Conservation (phyloP, 2,888 invertebrate species). For the Acronicta aceris region DNA sequence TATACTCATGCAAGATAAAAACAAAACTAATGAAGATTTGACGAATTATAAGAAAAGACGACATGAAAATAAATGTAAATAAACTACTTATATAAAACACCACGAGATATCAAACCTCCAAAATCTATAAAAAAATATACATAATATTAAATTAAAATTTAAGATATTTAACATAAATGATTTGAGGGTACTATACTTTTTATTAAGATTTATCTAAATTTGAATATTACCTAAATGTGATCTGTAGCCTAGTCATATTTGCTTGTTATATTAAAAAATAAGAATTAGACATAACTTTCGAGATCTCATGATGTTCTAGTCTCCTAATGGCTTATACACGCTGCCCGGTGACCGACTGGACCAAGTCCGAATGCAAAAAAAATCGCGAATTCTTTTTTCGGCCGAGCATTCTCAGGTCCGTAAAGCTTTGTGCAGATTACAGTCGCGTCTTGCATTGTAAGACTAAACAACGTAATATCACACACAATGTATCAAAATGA, state of each 20-base stretch:
- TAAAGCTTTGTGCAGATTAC: too few species aligned
- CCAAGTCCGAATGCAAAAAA: too few species aligned
- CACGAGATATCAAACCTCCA: slow-evolving; percentile 17
- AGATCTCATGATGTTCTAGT: slow-evolving; percentile 44
- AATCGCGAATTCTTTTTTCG: too few species aligned
- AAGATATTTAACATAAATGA: neutral
- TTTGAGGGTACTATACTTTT: slow-evolving; percentile 4
- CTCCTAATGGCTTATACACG: slow-evolving; percentile 5
- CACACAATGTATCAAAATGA: too few species aligned
- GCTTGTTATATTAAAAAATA: slow-evolving; percentile 14
- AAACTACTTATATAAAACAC: slow-evolving; percentile 7
- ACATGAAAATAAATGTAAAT: neutral
- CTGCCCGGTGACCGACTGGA: too few species aligned
- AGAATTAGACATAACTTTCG: slow-evolving; percentile 3
- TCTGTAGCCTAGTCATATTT: slow-evolving; percentile 31
- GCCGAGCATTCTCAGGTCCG: too few species aligned
- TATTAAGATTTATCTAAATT: slow-evolving; percentile 12
- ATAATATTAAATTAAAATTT: neutral
- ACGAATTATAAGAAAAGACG: neutral
- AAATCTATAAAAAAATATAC: neutral
- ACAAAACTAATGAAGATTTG: too few species aligned
- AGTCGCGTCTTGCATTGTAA: too few species aligned
- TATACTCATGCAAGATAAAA: too few species aligned
- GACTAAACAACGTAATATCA: too few species aligned
- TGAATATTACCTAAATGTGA: slow-evolving; percentile 30